Base-by-base conservation (phyloP, 2,797 vertebrate species). In the Vireo griseus region DNA sequence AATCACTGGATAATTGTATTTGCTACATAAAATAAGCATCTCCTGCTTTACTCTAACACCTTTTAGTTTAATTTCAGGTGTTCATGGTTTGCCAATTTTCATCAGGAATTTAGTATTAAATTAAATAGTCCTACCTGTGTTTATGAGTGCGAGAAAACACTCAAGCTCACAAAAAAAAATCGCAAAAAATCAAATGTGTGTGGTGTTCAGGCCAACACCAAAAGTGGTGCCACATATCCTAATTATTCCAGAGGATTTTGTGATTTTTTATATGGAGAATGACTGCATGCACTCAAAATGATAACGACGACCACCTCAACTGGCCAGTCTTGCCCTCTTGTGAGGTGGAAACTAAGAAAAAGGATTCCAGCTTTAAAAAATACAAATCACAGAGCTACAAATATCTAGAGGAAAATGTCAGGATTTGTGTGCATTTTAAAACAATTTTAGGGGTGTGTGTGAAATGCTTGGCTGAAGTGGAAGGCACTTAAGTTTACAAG, bases 161-260 rank as follows among this genome's bases (percentile, higher is more conserved):
- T 24, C 17, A 8, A 76, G 4, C 4, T 77, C 31, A 50, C 31
- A 5, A 57, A 89, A 80, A 35, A 35, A 87, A 28, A 16, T 11
- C 8, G 3, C n/a, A 4, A 65, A 4, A 65, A 61, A 31, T 16
- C 2, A 45, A 79, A 59, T 5, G 8, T 31, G 19, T 1, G 1
- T 20, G 11, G 11, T 37, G 11, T 57, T 93, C 14, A 24, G 62
- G 33, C 44, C 73, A 69, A 26, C n/a, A 40, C 8, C 42, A 54
- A 18, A 63, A 21, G 35, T 84, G 28, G 26, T 77, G 75, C 22
- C 22, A 39, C 37, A 16, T 19, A 45, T 13, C 35, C 3, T 13
- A 5, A 2, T 16, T 52, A 45, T 75, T 72, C 24, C 26, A 40
- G 78, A 48, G 16, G 1, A 29, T 51, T 26, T 8, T 22, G 4